Percentiles rank a stretch among this genome's conserved stretches.
phyloP scores from a whole-genome alignment of 2,888 invertebrate species.

The Tanypteryx hageni region DNA sequence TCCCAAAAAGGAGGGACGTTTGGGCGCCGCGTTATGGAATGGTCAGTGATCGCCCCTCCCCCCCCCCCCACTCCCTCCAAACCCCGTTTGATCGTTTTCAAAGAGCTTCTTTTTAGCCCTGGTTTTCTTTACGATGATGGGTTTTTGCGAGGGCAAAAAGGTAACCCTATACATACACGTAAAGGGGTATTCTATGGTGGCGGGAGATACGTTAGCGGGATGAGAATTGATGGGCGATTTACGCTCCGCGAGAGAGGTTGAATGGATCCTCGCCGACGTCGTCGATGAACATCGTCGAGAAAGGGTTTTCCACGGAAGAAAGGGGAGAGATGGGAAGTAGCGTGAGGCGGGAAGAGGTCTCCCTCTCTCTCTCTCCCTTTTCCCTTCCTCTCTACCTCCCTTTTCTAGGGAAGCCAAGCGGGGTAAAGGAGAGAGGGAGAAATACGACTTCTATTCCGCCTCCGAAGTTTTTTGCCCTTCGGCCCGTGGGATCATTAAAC shows the following conservation, averaged over 20 bases:
- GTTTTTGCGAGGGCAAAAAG: not conserved
- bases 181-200: not conserved
- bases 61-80: too few species aligned
- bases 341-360: not conserved
- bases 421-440: not conserved
- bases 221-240: conserved; percentile 51
- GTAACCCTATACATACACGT: conserved; percentile 30
- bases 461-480: conserved; percentile 36
- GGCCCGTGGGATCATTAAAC: conserved; percentile 23
- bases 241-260: conserved; percentile 36
- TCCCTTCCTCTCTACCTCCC: not conserved
- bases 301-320: not conserved
- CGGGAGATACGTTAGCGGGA: not conserved
- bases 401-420: not conserved
- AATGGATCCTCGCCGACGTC: not conserved
- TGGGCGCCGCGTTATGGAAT: not conserved
- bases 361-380: not conserved
- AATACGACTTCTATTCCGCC: conserved; percentile 22
- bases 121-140: not conserved
- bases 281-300: conserved; percentile 1
- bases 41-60: not conserved
- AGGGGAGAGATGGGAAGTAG: not conserved
- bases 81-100: not conserved
- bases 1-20: not conserved
- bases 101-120: not conserved